Conservation (phyloP, 2,888 invertebrate species). For the Cetonia aurata region DNA sequence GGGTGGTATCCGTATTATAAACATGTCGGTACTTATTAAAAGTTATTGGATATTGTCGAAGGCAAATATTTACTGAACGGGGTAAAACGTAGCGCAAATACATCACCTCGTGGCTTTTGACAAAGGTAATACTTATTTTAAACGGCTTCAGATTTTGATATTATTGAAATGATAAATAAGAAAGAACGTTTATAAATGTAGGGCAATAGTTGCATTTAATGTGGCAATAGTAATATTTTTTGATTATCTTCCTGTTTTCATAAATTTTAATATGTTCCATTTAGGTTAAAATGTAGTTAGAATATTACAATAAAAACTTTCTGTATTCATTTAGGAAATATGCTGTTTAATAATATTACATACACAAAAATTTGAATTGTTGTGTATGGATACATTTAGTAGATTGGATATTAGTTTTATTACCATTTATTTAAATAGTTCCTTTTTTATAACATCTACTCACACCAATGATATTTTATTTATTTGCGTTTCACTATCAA, state of each 20-base stretch:
- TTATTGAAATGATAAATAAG: constrained; percentile 17
- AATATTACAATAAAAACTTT: no score
- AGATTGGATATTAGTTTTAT: no score
- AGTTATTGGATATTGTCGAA: constrained; percentile 31
- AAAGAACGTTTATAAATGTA: constrained; percentile 11
- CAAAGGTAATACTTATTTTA: constrained; percentile 22
- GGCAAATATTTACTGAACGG: constrained; percentile 24
- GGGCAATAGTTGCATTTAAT: constrained; percentile 10
- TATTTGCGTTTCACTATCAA: no score
- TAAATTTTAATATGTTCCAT: constrained; percentile 8
- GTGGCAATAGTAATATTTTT: constrained; percentile 16
- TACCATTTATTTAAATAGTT: no score
- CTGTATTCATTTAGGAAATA: no score
- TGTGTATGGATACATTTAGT: no score
- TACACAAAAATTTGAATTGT: no score
- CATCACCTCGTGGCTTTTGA: constrained; percentile 17
- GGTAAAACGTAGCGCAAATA: constrained; percentile 1
- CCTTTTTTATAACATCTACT: no score
- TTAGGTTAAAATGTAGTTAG: no score
- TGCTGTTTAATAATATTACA: no score
- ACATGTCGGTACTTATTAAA: constrained; percentile 23
- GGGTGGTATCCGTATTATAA: constrained; percentile 23
- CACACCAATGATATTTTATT: no score
- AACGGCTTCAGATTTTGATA: constrained; percentile 25
- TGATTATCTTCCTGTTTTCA: constrained; percentile 21